Percentiles rank a stretch among this genome's conserved stretches.
These are phyloP conservation scores for Julus scandinavius DNA, from an alignment of 2,888 invertebrate genomes.

Conservation along the genomic window DNA sequence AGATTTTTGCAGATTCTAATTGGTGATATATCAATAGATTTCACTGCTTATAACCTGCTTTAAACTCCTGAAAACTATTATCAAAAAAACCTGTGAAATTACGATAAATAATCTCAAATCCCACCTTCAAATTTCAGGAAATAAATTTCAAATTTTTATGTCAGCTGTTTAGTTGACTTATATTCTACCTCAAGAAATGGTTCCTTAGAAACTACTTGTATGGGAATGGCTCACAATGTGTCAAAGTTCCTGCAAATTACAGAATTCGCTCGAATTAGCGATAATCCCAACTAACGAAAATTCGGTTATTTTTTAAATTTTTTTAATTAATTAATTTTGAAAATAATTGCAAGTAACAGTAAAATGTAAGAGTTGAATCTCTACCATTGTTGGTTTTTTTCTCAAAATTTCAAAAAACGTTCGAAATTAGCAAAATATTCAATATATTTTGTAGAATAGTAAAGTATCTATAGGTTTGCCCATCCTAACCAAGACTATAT, in stretches of 20 bases:
- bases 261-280: no score
- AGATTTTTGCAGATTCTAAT: no score
- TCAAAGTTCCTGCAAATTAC: not conserved
- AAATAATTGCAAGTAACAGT: no score
- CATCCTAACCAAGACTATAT: not conserved
- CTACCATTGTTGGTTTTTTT: not conserved
- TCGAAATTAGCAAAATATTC: not conserved
- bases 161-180: not conserved
- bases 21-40: not conserved
- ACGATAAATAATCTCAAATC: not conserved
- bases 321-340: no score
- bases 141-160: not conserved
- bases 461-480: not conserved
- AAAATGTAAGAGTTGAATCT: no score
- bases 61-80: not conserved
- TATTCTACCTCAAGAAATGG: constrained; percentile 10
- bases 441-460: not conserved
- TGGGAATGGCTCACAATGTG: not conserved
- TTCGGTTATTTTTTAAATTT: no score
- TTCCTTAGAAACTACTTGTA: not conserved
- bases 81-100: no score
- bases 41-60: not conserved
- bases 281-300: no score
- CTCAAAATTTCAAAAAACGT: not conserved
- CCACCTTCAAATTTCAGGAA: not conserved